Percentiles rank a stretch among this genome's conserved stretches.
Conservation (phyloP, 1,140 invertebrate species). For the Nebria ingens region DNA sequence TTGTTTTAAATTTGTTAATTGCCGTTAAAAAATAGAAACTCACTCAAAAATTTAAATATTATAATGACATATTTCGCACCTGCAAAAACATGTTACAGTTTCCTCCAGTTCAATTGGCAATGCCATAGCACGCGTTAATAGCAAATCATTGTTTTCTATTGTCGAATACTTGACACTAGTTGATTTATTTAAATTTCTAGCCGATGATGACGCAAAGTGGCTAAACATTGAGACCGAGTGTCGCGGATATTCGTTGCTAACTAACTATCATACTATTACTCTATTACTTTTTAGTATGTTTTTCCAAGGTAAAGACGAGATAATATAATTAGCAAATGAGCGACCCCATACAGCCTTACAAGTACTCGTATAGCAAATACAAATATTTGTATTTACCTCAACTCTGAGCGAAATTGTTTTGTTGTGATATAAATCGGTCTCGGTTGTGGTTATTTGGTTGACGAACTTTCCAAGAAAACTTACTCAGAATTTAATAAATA, state of each 20-base stretch:
- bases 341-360: not conserved
- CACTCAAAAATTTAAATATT: no score
- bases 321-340: not conserved
- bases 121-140: slow-evolving; percentile 27
- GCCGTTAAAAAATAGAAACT: no score
- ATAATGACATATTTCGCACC: slow-evolving; percentile 33
- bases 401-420: no score
- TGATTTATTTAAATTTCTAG: not conserved
- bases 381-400: not conserved
- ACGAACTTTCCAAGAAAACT: no score
- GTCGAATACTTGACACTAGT: slow-evolving; percentile 26
- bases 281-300: not conserved
- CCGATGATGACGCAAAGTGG: not conserved
- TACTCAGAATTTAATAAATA: no score
- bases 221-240: not conserved
- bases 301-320: not conserved
- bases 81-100: slow-evolving; percentile 65
- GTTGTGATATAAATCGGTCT: no score
- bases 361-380: not conserved
- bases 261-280: not conserved
- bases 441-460: no score
- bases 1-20: no score
- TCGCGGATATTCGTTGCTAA: no score
- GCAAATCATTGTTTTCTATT: slow-evolving; percentile 18
- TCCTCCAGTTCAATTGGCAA: slow-evolving; percentile 54